Conservation (phyloP, 2,113 vertebrate species). For the Butorides virescens region DNA sequence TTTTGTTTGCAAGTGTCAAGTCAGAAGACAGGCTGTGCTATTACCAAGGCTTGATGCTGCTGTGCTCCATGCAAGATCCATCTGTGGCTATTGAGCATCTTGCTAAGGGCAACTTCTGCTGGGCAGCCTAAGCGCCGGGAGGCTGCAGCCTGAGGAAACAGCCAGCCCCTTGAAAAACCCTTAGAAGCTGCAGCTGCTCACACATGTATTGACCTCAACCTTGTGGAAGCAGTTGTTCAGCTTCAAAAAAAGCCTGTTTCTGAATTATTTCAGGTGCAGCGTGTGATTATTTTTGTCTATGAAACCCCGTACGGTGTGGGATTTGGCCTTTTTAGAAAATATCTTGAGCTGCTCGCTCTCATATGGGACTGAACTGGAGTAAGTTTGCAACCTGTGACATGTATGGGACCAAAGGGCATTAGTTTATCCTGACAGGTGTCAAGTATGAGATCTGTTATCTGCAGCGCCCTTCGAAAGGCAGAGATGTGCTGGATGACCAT, state of each 20-base stretch:
- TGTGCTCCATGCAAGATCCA: accelerated
- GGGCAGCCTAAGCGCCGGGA: background rate
- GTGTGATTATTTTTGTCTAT: background rate
- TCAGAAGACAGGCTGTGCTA: background rate
- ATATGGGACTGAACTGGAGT: background rate
- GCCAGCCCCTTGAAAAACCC: background rate
- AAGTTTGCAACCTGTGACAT: background rate
- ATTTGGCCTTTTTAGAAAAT: background rate
- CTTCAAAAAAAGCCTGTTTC: background rate
- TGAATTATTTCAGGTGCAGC: background rate
- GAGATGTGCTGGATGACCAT: accelerated
- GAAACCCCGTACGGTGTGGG: background rate
- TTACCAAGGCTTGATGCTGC: background rate
- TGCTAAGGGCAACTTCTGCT: background rate
- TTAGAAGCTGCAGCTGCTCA: background rate
- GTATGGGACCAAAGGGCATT: background rate
- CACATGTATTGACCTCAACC: background rate
- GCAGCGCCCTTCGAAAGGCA: background rate
- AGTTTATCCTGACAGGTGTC: background rate
- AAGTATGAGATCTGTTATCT: background rate
- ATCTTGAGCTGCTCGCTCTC: background rate
- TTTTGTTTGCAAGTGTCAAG: background rate
- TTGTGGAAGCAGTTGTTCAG: background rate
- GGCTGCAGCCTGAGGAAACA: background rate
- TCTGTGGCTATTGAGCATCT: background rate